A percentile compares a stretch with the other conserved stretches of the same genome.
These are phyloP conservation scores for Campaea margaritaria DNA, from an alignment of 2,888 invertebrate species.

Conservation along the genomic window DNA sequence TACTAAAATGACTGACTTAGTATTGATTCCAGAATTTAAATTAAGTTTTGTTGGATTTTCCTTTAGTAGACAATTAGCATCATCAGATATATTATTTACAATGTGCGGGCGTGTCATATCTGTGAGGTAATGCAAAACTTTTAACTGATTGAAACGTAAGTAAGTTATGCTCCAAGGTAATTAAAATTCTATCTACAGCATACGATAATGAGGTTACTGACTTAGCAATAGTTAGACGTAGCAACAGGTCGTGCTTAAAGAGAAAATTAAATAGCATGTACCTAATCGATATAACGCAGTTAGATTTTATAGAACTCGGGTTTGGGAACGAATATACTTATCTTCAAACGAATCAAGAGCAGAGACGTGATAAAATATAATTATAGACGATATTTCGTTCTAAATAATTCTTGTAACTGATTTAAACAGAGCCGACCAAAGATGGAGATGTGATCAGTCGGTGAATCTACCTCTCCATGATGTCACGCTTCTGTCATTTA, in stretches of 20 bases:
- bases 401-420: constrained; percentile 4
- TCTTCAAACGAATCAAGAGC: background rate
- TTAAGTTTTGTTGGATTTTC: too few relatives aligned
- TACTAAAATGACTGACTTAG: too few relatives aligned
- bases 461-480: constrained; percentile 44
- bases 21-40: too few relatives aligned
- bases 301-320: background rate
- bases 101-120: background rate
- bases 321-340: background rate
- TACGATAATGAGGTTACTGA: constrained; percentile 57
- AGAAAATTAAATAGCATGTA: constrained; percentile 5
- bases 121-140: background rate
- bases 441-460: constrained; percentile 35
- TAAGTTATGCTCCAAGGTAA: constrained; percentile 25
- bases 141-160: constrained; percentile 9
- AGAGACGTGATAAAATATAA: background rate
- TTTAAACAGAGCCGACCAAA: constrained; percentile 23
- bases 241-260: constrained; percentile 25
- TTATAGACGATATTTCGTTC: background rate
- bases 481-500: constrained; percentile 53
- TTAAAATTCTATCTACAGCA: constrained; percentile 55
- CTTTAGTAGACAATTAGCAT: too few relatives aligned
- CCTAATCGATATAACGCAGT: background rate
- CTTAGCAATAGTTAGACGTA: constrained; percentile 38
- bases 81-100: too few relatives aligned